phyloP scores from a whole-genome alignment of 2,797 vertebrate species.

The Gadopsis bispinosus region DNA sequence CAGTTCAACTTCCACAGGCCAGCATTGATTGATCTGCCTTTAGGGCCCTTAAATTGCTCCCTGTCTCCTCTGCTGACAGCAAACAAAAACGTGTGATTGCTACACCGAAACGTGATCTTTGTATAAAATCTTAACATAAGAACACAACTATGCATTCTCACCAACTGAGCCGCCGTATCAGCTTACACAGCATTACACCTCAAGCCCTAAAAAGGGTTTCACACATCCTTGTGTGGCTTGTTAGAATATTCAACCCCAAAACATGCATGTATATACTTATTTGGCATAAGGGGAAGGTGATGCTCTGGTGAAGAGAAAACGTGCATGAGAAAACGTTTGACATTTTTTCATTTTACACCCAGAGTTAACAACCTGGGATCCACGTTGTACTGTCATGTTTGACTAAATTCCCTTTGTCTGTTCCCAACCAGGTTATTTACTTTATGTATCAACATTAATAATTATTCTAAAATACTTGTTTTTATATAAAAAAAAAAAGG shows the following conservation, averaged over 20 bases:
- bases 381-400: neutral
- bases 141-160: slow-evolving; percentile 20
- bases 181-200: slow-evolving; percentile 10
- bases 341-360: neutral
- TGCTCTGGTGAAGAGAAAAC: neutral
- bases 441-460: neutral
- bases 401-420: neutral
- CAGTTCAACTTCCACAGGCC: slow-evolving; percentile 70
- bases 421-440: neutral
- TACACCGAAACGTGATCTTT: slow-evolving; percentile 50
- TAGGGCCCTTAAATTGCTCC: slow-evolving; percentile 36
- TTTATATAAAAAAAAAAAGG: neutral
- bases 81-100: slow-evolving; percentile 55
- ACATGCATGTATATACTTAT: neutral
- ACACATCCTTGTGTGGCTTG: neutral
- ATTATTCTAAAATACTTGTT: too few relatives aligned
- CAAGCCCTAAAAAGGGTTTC: neutral
- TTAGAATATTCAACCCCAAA: neutral
- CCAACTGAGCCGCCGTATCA: slow-evolving; percentile 5
- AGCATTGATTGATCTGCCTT: slow-evolving; percentile 70
- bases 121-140: slow-evolving; percentile 20
- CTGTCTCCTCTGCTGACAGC: slow-evolving; percentile 41
- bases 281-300: neutral
- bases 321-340: neutral
- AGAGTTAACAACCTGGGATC: neutral